Evolutionary conservation across 2,113 vertebrate genomes (phyloP), one percentile per base, ranked within the genome.

Genomic region (Ammospiza caudacuta): DNA sequence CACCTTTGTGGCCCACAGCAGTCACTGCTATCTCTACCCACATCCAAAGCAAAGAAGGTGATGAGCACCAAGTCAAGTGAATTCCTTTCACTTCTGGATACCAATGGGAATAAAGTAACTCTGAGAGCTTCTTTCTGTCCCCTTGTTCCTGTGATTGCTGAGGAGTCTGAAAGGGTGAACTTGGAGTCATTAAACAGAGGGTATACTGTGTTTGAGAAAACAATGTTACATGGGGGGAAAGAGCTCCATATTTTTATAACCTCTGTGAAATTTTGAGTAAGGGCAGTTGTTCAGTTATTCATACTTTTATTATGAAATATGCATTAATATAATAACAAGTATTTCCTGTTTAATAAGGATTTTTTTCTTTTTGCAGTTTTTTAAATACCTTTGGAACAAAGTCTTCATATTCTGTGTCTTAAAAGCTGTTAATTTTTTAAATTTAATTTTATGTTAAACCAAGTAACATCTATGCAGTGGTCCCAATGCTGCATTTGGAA

Each of bases 311-410:
- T n/a, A 41, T 68, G 39, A 18, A 59, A 15, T 52, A 22, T 0
- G 2, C 2, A 9, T 70, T 0, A 62, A 31, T 55, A 20, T 54
- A 81, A 35, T 82, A 44, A 27, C 54, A 12, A 0, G 0, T 55
- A 13, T 68, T 94, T 82, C 8, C 27, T 52, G 8, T 67, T 90
- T 67, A 51, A 63, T 55, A 46, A 27, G 4, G 19, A 16, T 3
- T 29, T 41, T 41, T 86, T 85, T 57, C 5, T 24, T 47, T 79
- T 33, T 82, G 4, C 15, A 41, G 20, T n/a, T 84, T 62, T 62
- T 49, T 0, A 59, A 84, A 72, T 83, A 64, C 8, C 3, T 52
- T 72, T 88, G 44, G 29, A 75, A 87, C 0, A 1, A 49, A 51
- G 55, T 70, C 33, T n/a, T 59, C 21, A 20, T 76, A 12, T 27